Percentiles rank a stretch among this genome's conserved stretches.
Conservation (phyloP, 2,113 vertebrate species). For the Thinocorus orbignyianus region DNA sequence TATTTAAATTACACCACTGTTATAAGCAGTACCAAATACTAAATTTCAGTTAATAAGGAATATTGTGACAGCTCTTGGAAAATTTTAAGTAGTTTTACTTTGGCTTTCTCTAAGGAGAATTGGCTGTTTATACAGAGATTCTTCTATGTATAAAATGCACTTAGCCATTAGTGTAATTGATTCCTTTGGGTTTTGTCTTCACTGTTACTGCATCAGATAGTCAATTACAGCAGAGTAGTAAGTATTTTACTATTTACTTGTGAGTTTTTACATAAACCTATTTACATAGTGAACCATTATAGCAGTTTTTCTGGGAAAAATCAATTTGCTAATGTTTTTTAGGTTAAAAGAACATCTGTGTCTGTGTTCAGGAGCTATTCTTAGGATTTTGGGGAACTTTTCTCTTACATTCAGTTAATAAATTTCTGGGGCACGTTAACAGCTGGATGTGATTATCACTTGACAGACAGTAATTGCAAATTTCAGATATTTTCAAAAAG, state of each 20-base stretch:
- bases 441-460: background rate
- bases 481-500: background rate
- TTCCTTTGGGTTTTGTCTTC: conserved; percentile 23
- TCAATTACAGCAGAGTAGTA: background rate
- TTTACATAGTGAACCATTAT: conserved; percentile 3
- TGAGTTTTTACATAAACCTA: background rate
- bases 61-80: conserved; percentile 30
- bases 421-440: background rate
- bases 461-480: background rate
- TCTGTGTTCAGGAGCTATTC: background rate
- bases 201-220: background rate
- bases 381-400: background rate
- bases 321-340: background rate
- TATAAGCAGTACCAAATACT: background rate
- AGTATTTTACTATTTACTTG: background rate
- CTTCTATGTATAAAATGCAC: background rate
- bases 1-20: conserved; percentile 1
- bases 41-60: conserved; percentile 18
- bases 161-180: conserved; percentile 20
- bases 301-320: background rate
- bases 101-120: background rate
- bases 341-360: background rate
- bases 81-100: background rate
- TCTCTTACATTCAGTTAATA: background rate
- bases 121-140: conserved; percentile 23